phyloP scores from a whole-genome alignment of 2,113 vertebrate species.

The Neodon shergylaensis region DNA sequence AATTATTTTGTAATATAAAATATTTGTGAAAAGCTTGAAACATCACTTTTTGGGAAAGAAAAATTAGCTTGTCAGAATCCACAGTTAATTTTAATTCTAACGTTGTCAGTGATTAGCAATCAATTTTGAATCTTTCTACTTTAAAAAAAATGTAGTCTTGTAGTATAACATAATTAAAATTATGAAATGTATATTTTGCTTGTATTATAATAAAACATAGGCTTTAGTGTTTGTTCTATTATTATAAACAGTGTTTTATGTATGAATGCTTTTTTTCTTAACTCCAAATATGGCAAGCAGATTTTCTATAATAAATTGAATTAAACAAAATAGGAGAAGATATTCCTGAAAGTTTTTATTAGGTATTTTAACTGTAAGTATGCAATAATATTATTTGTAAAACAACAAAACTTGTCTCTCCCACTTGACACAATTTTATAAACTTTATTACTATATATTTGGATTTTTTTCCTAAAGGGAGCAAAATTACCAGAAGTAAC shows the following conservation, averaged over 20 bases:
- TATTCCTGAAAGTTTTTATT: not conserved
- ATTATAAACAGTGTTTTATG: conserved; percentile 51
- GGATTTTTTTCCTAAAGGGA: conserved; percentile 3
- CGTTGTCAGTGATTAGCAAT: conserved; percentile 57
- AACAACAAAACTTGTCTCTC: not conserved
- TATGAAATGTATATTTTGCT: conserved; percentile 74
- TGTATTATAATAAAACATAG: conserved; percentile 74
- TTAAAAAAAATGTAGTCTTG: conserved; percentile 65
- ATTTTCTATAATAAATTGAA: not conserved
- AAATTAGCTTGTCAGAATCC: conserved; percentile 62
- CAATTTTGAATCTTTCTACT: conserved; percentile 57
- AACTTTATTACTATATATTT: conserved; percentile 39
- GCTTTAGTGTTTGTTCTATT: conserved; percentile 52
- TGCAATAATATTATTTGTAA: not conserved
- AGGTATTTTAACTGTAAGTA: not conserved
- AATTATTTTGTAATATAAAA: conserved; percentile 59
- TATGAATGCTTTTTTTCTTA: conserved; percentile 55
- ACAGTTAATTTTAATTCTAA: conserved; percentile 50
- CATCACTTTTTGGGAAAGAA: conserved; percentile 7
- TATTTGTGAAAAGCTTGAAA: conserved; percentile 71
- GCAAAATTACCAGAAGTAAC: not conserved
- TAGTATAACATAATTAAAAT: conserved; percentile 65
- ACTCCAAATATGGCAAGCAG: not conserved
- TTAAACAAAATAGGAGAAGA: not conserved
- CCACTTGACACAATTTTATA: not conserved